Percentiles rank a stretch among this genome's conserved stretches.
Conservation (phyloP, 2,797 vertebrate species). For the Bryconaethiops microstoma region DNA sequence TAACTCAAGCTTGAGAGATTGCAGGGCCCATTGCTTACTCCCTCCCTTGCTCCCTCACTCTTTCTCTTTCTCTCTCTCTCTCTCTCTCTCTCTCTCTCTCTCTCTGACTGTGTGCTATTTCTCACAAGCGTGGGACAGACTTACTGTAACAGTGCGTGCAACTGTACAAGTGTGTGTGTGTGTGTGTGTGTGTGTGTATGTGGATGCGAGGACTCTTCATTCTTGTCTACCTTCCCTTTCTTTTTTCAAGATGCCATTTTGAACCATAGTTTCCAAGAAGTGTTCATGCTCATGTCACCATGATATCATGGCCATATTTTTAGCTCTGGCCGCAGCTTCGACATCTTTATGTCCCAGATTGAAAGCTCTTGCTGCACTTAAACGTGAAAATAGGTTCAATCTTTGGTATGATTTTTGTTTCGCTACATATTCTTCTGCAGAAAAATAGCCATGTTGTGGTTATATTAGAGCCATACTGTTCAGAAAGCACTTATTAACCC, state of each 20-base stretch:
- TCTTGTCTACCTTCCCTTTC: constrained; percentile 28
- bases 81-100: neutral
- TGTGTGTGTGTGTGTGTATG: constrained; percentile 28
- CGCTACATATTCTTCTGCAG: neutral
- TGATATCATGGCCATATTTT: neutral
- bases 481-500: no score
- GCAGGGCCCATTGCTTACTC: constrained; percentile 19
- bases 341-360: neutral
- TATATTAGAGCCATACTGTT: no score
- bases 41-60: neutral
- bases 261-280: constrained; percentile 40
- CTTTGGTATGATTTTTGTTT: neutral
- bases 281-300: neutral
- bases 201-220: neutral
- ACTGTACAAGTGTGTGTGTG: constrained; percentile 3
- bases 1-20: constrained; percentile 34
- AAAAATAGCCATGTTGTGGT: no score
- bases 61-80: neutral
- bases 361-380: neutral
- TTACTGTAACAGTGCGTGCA: constrained; percentile 64
- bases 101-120: constrained; percentile 62
- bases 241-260: constrained; percentile 15
- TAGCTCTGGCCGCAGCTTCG: neutral
- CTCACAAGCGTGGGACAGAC: constrained; percentile 61
- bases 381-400: neutral